phyloP scores from a whole-genome alignment of 2,888 invertebrate genomes.

The Odontothrips loti region DNA sequence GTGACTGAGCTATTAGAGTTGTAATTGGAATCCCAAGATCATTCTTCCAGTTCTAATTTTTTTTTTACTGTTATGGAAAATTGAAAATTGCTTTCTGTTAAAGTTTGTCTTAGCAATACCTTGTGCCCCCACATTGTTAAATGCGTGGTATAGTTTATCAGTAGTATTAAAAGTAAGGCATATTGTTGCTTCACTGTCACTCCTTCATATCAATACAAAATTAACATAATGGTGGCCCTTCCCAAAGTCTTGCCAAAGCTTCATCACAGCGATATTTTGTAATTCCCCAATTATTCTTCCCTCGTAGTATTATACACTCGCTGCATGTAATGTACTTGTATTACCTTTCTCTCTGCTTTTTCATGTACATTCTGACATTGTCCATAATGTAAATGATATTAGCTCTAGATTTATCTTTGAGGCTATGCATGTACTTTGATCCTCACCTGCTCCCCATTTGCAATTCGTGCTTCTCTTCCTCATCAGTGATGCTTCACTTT shows the following conservation, averaged over 20 bases:
- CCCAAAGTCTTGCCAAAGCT: slow-evolving; percentile 10
- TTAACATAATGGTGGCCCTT: too few relatives aligned
- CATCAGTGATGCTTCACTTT: too few relatives aligned
- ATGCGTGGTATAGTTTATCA: not conserved
- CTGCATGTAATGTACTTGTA: too few relatives aligned
- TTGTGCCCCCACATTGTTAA: not conserved
- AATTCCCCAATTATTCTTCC: not conserved
- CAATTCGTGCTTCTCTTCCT: too few relatives aligned
- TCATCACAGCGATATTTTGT: not conserved
- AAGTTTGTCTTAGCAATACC: not conserved
- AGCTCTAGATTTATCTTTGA: too few relatives aligned
- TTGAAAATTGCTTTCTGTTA: not conserved
- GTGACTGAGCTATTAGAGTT: slow-evolving; percentile 6
- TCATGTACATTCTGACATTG: too few relatives aligned
- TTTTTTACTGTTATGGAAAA: not conserved
- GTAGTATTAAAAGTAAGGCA: not conserved
- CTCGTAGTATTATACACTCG: not conserved
- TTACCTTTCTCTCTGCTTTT: too few relatives aligned
- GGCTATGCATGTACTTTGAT: too few relatives aligned
- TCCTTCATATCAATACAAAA: too few relatives aligned
- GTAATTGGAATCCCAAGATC: not conserved
- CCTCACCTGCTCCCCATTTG: too few relatives aligned
- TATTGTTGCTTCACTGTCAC: not conserved
- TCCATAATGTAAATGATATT: too few relatives aligned
- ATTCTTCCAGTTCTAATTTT: not conserved